Evolutionary conservation across 37 sponge, comb jelly and placozoan species (phyloP), one percentile per base, ranked within the genome.

Genomic region (Diacarnus erythraeanus): DNA sequence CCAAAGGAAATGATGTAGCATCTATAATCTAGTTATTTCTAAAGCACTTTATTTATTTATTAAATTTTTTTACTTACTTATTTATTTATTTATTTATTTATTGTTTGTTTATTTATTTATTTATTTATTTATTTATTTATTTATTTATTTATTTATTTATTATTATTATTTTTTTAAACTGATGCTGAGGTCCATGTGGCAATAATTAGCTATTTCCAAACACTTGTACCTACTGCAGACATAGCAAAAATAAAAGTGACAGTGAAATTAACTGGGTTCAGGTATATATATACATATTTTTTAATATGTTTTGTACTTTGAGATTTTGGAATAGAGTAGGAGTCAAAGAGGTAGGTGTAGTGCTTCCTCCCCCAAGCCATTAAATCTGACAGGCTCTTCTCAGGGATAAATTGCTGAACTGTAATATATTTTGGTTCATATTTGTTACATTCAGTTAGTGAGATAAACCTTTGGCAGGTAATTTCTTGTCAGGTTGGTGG

Each of bases 401-500:
- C 21, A 38, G 70, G 80, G 3, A 80, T 34, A 38, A 40, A 15
- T 27, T 58, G 18, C 12, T 15, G 0, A 75, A 40, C 77, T 42
- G 22, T 8, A 72, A 43, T 29, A 74, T 25, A 57, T 43, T 4
- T 26, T 43, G 25, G 4, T 26, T 25, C 44, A 42, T 35, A 41
- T 22, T 4, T 20, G 4, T 9, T 15, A 23, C 72, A 61, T 56
- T 12, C 35, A 30, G 2, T 27, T 10, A n/a, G 38, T 23, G 12
- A 35, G 21, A 17, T 3, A 27, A 17, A 82, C 80, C 67, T 72
- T 74, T 71, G 25, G 41, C 20, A 25, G 75, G 74, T 4, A 79
- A 69, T 26, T 39, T 25, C 42, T 68, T 79, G 34, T 79, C 72
- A 15, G 74, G 74, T 40, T 79, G 80, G 57, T 86, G 86, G 22